phyloP scores from a whole-genome alignment of 2,113 vertebrate species.

The Polypterus senegalus region DNA sequence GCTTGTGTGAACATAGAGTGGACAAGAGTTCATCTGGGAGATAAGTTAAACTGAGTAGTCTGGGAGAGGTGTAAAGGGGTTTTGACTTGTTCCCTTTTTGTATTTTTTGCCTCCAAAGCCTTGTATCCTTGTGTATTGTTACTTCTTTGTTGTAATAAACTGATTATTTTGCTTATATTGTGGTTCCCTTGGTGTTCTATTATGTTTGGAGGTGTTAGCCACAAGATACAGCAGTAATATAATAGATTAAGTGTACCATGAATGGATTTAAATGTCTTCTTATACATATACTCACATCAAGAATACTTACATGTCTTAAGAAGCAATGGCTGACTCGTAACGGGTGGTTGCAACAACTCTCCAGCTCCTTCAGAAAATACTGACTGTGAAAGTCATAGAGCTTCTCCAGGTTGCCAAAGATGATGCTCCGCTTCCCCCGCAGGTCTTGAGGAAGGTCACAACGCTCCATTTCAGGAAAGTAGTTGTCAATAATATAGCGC shows the following conservation, averaged over 20 bases:
- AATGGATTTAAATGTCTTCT: neutral
- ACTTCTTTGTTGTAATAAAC: too few relatives aligned
- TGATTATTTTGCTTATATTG: too few relatives aligned
- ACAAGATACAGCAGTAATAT: constrained; percentile 5
- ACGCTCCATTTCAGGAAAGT: constrained; percentile 87
- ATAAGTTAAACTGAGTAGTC: too few relatives aligned
- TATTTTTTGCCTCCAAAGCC: too few relatives aligned
- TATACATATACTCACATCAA: too few relatives aligned
- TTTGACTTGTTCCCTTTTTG: too few relatives aligned
- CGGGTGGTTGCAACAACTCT: constrained; percentile 81
- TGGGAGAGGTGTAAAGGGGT: too few relatives aligned
- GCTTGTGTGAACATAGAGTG: too few relatives aligned
- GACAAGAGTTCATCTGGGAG: too few relatives aligned
- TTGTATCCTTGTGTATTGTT: too few relatives aligned
- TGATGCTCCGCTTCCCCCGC: constrained; percentile 70
- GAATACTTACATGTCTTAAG: constrained; percentile 69
- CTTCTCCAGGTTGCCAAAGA: constrained; percentile 93
- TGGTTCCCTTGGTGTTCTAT: too few relatives aligned
- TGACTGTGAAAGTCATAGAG: constrained; percentile 84
- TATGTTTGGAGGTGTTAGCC: too few relatives aligned
- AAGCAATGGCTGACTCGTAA: constrained; percentile 83
- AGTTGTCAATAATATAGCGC: constrained; percentile 73
- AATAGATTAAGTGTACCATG: neutral
- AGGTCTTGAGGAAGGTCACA: constrained; percentile 82
- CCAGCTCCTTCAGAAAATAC: constrained; percentile 84